Percentiles rank a stretch among this genome's conserved stretches.
Evolutionary conservation across 53 echinoderm and acorn worm genomes (phyloP).

Genomic region (Zoroaster sp.): DNA sequence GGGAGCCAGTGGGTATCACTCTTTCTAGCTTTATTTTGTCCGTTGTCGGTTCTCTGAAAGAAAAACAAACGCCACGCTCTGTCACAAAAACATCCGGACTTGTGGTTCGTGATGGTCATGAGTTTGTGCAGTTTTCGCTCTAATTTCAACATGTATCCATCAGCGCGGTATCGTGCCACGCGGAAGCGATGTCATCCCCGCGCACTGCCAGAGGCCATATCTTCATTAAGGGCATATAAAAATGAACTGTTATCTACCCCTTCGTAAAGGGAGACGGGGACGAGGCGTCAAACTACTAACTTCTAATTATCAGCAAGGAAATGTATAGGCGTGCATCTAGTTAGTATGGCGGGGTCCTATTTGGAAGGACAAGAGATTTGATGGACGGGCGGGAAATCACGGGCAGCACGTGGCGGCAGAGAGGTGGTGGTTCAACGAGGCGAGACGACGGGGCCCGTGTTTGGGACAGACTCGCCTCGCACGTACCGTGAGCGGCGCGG

Average conservation of each 20-base stretch:
- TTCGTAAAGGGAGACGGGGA: neutral
- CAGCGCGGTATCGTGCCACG: neutral
- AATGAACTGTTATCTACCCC: neutral
- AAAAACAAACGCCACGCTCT: neutral
- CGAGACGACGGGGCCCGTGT: neutral
- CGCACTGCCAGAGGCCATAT: constrained; percentile 3
- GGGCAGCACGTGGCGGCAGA: constrained; percentile 48
- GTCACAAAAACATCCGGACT: constrained; percentile 5
- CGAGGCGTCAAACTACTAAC: constrained; percentile 68
- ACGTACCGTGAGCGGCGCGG: neutral
- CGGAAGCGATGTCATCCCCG: neutral
- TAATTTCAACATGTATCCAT: constrained; percentile 49
- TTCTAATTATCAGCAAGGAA: constrained; percentile 64
- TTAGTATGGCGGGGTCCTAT: constrained; percentile 43
- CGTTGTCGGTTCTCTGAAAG: neutral
- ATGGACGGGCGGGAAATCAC: constrained; percentile 45
- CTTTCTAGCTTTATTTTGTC: no score
- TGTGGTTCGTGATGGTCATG: neutral
- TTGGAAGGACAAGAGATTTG: constrained; percentile 4
- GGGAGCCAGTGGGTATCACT: no score
- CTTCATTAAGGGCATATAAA: constrained; percentile 24
- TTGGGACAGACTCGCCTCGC: neutral
- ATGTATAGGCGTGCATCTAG: constrained; percentile 36
- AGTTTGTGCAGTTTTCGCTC: neutral
- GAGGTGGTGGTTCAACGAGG: constrained; percentile 24